A percentile compares a stretch with the other conserved stretches of the same genome.
Evolutionary conservation across 1,140 invertebrate genomes (phyloP).

Genomic region (Sogatella furcifera): DNA sequence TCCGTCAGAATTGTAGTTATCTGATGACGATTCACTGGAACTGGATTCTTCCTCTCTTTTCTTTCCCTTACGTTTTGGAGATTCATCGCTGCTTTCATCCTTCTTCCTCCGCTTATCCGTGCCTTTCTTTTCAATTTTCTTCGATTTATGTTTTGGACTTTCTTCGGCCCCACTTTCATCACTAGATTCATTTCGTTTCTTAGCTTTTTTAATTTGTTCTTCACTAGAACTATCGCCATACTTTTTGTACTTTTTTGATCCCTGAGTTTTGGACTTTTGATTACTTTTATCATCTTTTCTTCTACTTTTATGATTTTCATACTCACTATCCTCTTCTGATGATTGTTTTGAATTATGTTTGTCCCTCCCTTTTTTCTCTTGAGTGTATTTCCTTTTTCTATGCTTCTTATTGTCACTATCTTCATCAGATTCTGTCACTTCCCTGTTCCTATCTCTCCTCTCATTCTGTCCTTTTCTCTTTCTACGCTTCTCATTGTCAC

Average conservation of each 20-base stretch:
- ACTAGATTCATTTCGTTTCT: neutral
- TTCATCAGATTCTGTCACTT: neutral
- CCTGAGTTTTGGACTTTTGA: too few relatives aligned
- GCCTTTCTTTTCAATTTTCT: neutral
- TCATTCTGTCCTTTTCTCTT: neutral
- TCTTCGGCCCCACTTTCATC: neutral
- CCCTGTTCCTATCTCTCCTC: neutral
- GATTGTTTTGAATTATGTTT: neutral
- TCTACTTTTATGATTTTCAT: too few relatives aligned
- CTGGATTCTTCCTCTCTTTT: conserved; percentile 3
- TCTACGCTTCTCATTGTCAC: neutral
- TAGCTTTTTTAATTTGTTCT: too few relatives aligned
- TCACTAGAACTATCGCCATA: too few relatives aligned
- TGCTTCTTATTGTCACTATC: neutral
- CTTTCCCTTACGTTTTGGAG: neutral
- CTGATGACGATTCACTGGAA: neutral
- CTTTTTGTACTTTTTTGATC: too few relatives aligned
- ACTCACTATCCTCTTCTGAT: too few relatives aligned
- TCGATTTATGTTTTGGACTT: too few relatives aligned
- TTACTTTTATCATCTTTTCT: too few relatives aligned
- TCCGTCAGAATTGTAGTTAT: neutral
- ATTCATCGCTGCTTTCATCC: conserved; percentile 9
- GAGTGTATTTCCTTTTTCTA: neutral
- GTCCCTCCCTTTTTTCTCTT: neutral
- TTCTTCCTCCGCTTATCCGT: conserved; percentile 10